Evolutionary conservation across 2,888 invertebrate genomes (phyloP), one percentile per base, ranked within the genome.

Genomic region (Latrodectus elegans): DNA sequence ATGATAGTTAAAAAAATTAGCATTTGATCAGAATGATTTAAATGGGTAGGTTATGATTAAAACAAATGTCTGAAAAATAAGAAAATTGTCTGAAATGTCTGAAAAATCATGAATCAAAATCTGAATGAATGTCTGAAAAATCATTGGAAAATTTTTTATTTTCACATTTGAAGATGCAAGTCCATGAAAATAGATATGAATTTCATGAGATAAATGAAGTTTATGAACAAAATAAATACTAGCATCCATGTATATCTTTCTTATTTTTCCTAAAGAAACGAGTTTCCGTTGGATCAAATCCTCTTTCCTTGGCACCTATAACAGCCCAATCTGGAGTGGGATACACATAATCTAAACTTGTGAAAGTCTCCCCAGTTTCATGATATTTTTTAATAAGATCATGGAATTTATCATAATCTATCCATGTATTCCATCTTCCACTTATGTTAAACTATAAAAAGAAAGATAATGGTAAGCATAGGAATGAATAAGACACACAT

Each of bases 341-440:
- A 10, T 92, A 92, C 91, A 93, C 92, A 91, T 94, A 94, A 90
- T 94, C 94, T 84, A 91, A 84, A 2, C 94, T 92, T 15, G 92
- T 91, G 91, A 94, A 94, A 11, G 91, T 91, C 49, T 92, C 92
- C n/a, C 91, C 90, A 76, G 91, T 91, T 22, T 91, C 90, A 79
- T 92, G 91, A 89, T 91, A 93, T n/a, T 91, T 90, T 26, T 91
- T 88, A 3, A 93, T 91, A 15, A 94, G 91, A 55, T 92, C 89
- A 89, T 94, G 93, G 90, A 94, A 94, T 89, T 92, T 92, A 1
- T 92, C 92, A 90, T 94, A 94, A 91, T 94, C 93, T 78, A 94
- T 94, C 94, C 94, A 94, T 2, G 94, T 94, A 91, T 92, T 92
- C 94, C 94, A 94, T 77, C 92, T 92, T 8, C 92, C 93, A 89